Conservation (phyloP, 2,113 vertebrate genomes). For the Dissostichus mawsoni region DNA sequence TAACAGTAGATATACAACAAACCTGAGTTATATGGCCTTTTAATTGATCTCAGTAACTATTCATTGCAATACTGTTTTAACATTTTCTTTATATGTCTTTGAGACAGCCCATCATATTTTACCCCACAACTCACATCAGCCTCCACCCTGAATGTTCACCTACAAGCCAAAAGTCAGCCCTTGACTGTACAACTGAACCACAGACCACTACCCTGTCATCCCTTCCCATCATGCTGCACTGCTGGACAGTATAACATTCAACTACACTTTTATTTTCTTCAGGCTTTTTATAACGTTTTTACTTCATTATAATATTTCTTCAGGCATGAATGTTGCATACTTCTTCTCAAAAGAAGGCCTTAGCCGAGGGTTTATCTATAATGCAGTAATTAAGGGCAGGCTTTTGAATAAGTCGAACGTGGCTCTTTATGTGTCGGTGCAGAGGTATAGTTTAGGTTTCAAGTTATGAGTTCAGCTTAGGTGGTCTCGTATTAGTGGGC, state of each 20-base stretch:
- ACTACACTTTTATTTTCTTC: slow-evolving; percentile 10
- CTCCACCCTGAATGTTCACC: neutral
- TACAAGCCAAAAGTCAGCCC: neutral
- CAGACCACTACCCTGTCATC: neutral
- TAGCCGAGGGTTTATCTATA: slow-evolving; percentile 38
- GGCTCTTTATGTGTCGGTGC: slow-evolving; percentile 31
- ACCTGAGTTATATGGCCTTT: neutral
- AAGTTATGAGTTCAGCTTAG: slow-evolving; percentile 67
- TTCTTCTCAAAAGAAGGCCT: slow-evolving; percentile 32
- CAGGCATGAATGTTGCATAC: slow-evolving; percentile 8
- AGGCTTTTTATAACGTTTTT: neutral
- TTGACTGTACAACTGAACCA: neutral
- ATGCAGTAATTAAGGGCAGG: slow-evolving; percentile 40
- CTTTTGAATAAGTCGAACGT: slow-evolving; percentile 29
- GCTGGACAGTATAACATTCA: neutral
- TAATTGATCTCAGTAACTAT: neutral
- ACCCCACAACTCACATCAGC: neutral
- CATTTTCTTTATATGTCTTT: neutral
- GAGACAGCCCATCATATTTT: neutral
- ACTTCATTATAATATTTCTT: slow-evolving; percentile 1
- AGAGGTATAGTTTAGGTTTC: slow-evolving; percentile 58
- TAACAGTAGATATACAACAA: too few relatives aligned
- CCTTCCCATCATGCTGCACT: neutral
- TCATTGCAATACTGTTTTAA: neutral
- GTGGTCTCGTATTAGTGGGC: slow-evolving; percentile 64